phyloP scores from a whole-genome alignment of 1,140 invertebrate species.

The Drosophila asahinai region DNA sequence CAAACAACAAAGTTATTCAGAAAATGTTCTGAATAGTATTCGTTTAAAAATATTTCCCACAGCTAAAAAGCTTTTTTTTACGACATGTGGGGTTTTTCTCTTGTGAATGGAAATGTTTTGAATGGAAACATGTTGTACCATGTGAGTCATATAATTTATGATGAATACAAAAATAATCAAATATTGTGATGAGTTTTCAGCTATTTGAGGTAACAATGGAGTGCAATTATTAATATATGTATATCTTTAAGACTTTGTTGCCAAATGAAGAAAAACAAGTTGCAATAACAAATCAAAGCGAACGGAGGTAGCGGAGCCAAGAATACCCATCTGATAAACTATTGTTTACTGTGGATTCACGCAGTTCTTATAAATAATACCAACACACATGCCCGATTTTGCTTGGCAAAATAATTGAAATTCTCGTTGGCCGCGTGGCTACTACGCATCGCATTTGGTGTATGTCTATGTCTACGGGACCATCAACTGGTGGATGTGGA shows the following conservation, averaged over 20 bases:
- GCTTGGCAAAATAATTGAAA: constrained; percentile 63
- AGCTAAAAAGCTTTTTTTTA: background rate
- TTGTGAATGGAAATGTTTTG: constrained; percentile 12
- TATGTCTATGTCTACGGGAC: constrained; percentile 25
- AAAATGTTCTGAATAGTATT: background rate
- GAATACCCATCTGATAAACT: constrained; percentile 20
- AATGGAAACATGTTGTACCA: constrained; percentile 10
- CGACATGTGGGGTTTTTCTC: constrained; percentile 1
- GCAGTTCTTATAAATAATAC: constrained; percentile 38
- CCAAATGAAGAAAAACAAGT: background rate
- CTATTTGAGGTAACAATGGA: background rate
- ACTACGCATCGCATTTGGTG: constrained; percentile 56
- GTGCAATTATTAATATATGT: background rate
- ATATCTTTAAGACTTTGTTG: background rate
- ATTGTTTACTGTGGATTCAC: constrained; percentile 39
- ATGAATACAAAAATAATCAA: background rate
- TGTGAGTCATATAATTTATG: constrained; percentile 7
- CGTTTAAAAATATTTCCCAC: background rate
- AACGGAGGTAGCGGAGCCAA: background rate
- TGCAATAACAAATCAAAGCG: background rate
- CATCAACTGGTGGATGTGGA: constrained; percentile 40
- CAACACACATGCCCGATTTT: constrained; percentile 17
- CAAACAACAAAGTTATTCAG: background rate
- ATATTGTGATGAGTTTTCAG: background rate
- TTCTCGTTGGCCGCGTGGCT: constrained; percentile 50